phyloP scores from a whole-genome alignment of 2,797 vertebrate genomes.

The Synanceia verrucosa region DNA sequence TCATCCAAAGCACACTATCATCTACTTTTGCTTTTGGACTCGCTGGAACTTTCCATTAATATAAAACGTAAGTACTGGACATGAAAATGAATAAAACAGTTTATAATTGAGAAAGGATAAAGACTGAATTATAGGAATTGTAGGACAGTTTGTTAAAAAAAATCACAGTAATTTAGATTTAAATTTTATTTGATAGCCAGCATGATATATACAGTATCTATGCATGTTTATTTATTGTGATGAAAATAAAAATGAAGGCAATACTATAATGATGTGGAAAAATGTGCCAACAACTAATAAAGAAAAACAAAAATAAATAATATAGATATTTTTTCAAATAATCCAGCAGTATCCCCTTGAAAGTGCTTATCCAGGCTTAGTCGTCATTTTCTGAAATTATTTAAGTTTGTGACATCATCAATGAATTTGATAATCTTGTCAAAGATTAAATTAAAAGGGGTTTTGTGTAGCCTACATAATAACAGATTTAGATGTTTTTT shows the following conservation, averaged over 20 bases:
- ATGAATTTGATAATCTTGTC: slow-evolving; percentile 85
- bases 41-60: neutral
- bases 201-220: slow-evolving; percentile 20
- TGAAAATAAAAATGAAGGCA: slow-evolving; percentile 29
- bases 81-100: neutral
- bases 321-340: slow-evolving; percentile 57
- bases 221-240: slow-evolving; percentile 38
- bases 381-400: slow-evolving; percentile 79
- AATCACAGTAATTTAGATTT: neutral
- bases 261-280: slow-evolving; percentile 35
- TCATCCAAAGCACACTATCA: neutral
- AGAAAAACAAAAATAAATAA: slow-evolving; percentile 45
- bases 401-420: slow-evolving; percentile 85
- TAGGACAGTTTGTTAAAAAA: slow-evolving; percentile 7
- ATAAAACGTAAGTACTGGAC: neutral
- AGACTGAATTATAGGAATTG: slow-evolving; percentile 11
- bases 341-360: slow-evolving; percentile 77
- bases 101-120: neutral
- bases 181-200: slow-evolving; percentile 26
- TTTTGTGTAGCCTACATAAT: slow-evolving; percentile 78
- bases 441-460: slow-evolving; percentile 84
- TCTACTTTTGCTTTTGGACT: neutral
- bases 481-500: slow-evolving; percentile 85
- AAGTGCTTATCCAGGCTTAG: slow-evolving; percentile 79
- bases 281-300: slow-evolving; percentile 53